phyloP scores from a whole-genome alignment of 35 echinoderm and acorn worm species.

The Nesometra sesokonis region DNA sequence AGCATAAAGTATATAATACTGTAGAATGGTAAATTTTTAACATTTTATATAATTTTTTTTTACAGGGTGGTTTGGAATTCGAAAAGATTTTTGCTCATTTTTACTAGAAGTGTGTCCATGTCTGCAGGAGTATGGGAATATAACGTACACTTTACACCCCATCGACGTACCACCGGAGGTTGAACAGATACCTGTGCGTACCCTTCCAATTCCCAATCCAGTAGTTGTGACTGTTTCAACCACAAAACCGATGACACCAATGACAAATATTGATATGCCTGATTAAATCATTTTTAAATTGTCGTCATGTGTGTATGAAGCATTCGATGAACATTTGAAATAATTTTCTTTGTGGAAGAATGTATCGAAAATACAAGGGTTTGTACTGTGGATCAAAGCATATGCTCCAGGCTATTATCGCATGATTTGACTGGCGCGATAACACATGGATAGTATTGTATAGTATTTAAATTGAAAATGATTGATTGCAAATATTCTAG shows the following conservation, averaged over 20 bases:
- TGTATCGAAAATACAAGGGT: too few relatives aligned
- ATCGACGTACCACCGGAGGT: constrained; percentile 11
- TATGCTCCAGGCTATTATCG: too few relatives aligned
- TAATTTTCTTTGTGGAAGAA: too few relatives aligned
- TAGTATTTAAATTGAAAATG: too few relatives aligned
- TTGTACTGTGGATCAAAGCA: too few relatives aligned
- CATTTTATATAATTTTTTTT: constrained; percentile 2
- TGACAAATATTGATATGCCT: constrained; percentile 75
- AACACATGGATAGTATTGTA: too few relatives aligned
- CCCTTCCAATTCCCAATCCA: constrained; percentile 46
- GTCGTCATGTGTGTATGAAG: too few relatives aligned
- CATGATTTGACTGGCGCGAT: too few relatives aligned
- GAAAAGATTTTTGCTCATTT: constrained; percentile 95
- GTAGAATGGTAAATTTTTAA: too few relatives aligned
- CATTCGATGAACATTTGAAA: too few relatives aligned
- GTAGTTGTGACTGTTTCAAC: constrained; percentile 40
- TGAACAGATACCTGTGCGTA: constrained; percentile 38
- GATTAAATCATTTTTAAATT: constrained; percentile 34
- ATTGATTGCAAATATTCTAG: too few relatives aligned
- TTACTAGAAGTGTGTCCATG: constrained; percentile 82
- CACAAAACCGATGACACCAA: constrained; percentile 45
- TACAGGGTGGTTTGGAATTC: constrained; percentile 99
- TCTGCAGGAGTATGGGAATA: constrained; percentile 90
- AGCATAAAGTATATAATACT: too few relatives aligned
- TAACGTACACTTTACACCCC: constrained; percentile 40